Base-by-base conservation (phyloP, 1,140 invertebrate species). In the Pseudomyrmex flavicornis region DNA sequence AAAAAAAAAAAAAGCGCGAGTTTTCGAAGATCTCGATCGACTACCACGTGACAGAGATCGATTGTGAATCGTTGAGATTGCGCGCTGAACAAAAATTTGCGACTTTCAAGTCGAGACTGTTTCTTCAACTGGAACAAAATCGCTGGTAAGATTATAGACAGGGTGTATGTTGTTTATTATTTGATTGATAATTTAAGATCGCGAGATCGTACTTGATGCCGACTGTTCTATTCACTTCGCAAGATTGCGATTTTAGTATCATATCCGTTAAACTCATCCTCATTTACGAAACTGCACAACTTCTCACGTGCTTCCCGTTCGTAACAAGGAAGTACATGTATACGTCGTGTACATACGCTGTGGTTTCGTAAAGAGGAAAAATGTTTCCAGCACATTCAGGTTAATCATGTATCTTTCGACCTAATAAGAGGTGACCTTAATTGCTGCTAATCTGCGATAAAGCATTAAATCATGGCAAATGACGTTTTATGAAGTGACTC, bases 391-490 rank as follows among this genome's bases (percentile, higher is more conserved):
- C 20, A 59, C 54, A 48, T 70, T 35, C 76, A 48, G 65, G 20
- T 70, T 70, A 79, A 26, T 46, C 76, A 70, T 54, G 10, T 79
- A 65, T 70, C 54, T 79, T 59, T 59, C 10, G 10, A 48, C 20
- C 15, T 79, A 70, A 58, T 69, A 69, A 69, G 20, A 69, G 65
- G 70, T 56, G 52, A 48, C 20, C 76, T 79, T 79, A 79, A 79
- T 79, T 79, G 20, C 65, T 58, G 13, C 5, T 48, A 59, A 79
- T 70, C 44, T 48, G 35, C 3, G 20, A 58, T 50, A 79, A 68
- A 48, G 75, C 26, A 35, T 63, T n/a, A 73, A 75, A 75, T 62
- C 22, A 17, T 20, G 46, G 46, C 44, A 66, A 65, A 35, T 66
- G 65, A 54, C 15, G 44, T 3, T 62, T 62, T 13, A 17, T 26